A percentile compares a stretch with the other conserved stretches of the same genome.
Evolutionary conservation across 2,113 vertebrate genomes (phyloP).

Genomic region (Ailuropoda melanoleuca): DNA sequence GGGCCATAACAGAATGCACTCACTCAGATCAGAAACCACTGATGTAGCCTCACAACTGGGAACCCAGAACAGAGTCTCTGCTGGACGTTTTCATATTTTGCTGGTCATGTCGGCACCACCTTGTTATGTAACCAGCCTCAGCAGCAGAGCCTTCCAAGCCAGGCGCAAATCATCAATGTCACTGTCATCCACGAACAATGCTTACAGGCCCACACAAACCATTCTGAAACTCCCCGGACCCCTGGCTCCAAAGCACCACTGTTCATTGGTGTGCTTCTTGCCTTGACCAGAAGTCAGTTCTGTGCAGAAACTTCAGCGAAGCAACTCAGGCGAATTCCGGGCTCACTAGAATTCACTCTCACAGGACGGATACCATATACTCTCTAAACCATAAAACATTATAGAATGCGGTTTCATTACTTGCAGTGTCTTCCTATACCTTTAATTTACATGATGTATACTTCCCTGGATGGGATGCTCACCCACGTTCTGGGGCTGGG

Average conservation of each 20-base stretch:
- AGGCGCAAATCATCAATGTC: not conserved
- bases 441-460: not conserved
- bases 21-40: not conserved
- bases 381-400: not conserved
- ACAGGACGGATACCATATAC: too few species aligned
- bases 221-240: not conserved
- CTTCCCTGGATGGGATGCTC: not conserved
- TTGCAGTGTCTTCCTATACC: not conserved
- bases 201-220: not conserved
- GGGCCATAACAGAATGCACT: not conserved
- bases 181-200: not conserved
- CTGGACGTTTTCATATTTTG: not conserved
- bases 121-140: not conserved
- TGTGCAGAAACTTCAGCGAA: not conserved
- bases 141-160: not conserved
- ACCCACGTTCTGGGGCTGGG: not conserved
- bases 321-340: not conserved
- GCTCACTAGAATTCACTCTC: not conserved
- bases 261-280: not conserved
- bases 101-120: not conserved
- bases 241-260: not conserved
- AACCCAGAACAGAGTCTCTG: not conserved
- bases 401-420: not conserved
- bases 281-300: not conserved
- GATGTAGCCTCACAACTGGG: not conserved